These are phyloP conservation scores for Lepisosteus osseus DNA, from an alignment of 2,113 vertebrate genomes.

Conservation along the genomic window DNA sequence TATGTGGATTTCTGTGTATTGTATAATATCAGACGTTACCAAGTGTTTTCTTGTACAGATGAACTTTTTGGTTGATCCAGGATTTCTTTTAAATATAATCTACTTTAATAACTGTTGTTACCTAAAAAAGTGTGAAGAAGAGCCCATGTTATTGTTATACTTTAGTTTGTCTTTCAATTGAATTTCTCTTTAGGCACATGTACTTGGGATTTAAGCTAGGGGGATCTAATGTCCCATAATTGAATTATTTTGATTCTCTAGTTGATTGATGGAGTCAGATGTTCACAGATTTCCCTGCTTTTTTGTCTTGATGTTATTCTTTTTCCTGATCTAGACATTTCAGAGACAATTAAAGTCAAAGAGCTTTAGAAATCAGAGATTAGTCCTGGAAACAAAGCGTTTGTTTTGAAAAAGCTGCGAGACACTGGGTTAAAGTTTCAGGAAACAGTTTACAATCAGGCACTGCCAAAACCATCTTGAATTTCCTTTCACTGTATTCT, in stretches of 20 bases:
- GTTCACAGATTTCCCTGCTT: conserved; percentile 50
- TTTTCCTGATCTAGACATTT: conserved; percentile 50
- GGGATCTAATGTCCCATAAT: conserved; percentile 65
- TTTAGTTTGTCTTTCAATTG: conserved; percentile 60
- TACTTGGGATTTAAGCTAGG: conserved; percentile 52
- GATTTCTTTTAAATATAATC: no score
- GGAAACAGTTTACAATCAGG: conserved; percentile 9
- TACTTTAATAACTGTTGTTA: no score
- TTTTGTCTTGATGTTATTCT: conserved; percentile 58
- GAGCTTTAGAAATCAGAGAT: conserved; percentile 56
- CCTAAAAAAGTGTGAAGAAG: no score
- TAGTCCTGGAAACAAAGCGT: conserved; percentile 2
- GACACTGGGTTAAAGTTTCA: conserved; percentile 10
- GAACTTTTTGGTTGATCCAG: no score
- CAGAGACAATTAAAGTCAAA: conserved; percentile 57
- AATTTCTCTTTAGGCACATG: conserved; percentile 60
- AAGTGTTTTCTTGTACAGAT: no score
- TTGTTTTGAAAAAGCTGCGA: conserved; percentile 10
- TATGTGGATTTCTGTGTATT: no score
- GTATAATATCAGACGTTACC: no score
- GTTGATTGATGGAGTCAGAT: conserved; percentile 72
- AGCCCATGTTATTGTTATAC: conserved; percentile 29
- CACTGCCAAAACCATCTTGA: conserved; percentile 29
- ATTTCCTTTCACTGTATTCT: conserved; percentile 34
- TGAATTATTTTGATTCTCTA: conserved; percentile 72